phyloP scores from a whole-genome alignment of 2,888 invertebrate species.

The Drosophila antonietae region DNA sequence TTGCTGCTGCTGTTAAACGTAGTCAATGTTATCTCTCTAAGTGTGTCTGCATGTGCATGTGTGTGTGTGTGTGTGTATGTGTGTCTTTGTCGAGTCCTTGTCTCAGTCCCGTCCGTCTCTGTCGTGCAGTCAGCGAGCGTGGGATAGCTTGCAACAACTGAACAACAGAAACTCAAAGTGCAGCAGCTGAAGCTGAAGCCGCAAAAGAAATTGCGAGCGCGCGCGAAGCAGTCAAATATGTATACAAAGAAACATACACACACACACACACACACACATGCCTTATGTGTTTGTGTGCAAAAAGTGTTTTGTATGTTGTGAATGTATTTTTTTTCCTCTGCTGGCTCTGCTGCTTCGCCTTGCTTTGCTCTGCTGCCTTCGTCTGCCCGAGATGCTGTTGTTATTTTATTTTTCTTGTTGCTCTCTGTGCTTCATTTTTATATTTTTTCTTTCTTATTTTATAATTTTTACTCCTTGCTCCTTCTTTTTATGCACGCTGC shows the following conservation, averaged over 20 bases:
- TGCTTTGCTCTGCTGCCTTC: constrained; percentile 37
- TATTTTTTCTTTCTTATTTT: constrained; percentile 58
- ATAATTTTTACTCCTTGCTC: constrained; percentile 69
- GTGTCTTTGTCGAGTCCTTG: constrained; percentile 41
- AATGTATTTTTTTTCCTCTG: constrained; percentile 59
- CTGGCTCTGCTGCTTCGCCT: constrained; percentile 33
- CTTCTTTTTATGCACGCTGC: constrained; percentile 71
- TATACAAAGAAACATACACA: constrained; percentile 59
- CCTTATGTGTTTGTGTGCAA: constrained; percentile 39
- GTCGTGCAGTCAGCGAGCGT: constrained; percentile 70
- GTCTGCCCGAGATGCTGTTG: constrained; percentile 39
- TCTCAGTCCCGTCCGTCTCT: constrained; percentile 67
- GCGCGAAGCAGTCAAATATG: constrained; percentile 72
- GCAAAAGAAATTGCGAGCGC: constrained; percentile 75
- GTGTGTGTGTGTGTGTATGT: background rate
- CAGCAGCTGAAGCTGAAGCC: constrained; percentile 63
- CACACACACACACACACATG: constrained; percentile 35
- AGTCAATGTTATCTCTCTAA: constrained; percentile 24
- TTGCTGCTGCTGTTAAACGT: constrained; percentile 20
- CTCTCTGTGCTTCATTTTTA: constrained; percentile 18
- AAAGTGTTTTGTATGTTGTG: constrained; percentile 70
- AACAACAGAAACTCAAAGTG: constrained; percentile 73
- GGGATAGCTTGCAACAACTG: constrained; percentile 77
- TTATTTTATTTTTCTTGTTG: constrained; percentile 29
- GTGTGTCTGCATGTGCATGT: constrained; percentile 6